Base-by-base conservation (phyloP, 2,797 vertebrate genomes). In the Furcifer pardalis region DNA sequence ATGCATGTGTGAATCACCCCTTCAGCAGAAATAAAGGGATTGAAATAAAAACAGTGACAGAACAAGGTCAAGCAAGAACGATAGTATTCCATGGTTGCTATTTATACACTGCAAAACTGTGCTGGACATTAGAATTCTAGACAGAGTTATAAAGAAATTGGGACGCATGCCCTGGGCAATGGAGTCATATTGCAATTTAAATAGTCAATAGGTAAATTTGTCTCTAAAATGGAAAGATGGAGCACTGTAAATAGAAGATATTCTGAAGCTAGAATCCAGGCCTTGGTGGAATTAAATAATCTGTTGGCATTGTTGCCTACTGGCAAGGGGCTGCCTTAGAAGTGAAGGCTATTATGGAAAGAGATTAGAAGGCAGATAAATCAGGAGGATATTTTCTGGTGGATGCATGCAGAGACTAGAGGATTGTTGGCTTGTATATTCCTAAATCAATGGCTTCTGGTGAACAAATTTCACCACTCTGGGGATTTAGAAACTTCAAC, bases 351-450 rank as follows among this genome's bases (percentile, higher is more conserved):
- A 68, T 56, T 56, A 56, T 71, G n/a, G 56, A 46, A n/a, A 44
- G 52, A 81, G 60, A 37, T 25, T 49, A 65, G 56, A 72, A 66
- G 73, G 75, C 40, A 44, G 46, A 77, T 65, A 59, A 65, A 32
- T 66, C 49, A 44, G 40, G 25, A 46, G 66, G 12, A 72, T 35
- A 76, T 77, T 72, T 56, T 35, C 37, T 56, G 79, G 44, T 46
- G 56, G 79, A 72, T 77, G 65, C 74, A 84, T 87, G 66, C 79
- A 81, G 66, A 66, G 35, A 59, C 30, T 23, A 77, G 59, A 81
- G 46, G 60, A 81, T 81, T 77, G 37, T 81, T 81, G 78, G 77
- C 52, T 84, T 77, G 42, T 80, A 72, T 77, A 80, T 84, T 84
- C 79, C 78, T 44, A 44, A 17, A 77, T 62, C 44, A 71, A 52